These are phyloP conservation scores for Noctua pronuba DNA, from an alignment of 2,888 invertebrate genomes.

Conservation along the genomic window DNA sequence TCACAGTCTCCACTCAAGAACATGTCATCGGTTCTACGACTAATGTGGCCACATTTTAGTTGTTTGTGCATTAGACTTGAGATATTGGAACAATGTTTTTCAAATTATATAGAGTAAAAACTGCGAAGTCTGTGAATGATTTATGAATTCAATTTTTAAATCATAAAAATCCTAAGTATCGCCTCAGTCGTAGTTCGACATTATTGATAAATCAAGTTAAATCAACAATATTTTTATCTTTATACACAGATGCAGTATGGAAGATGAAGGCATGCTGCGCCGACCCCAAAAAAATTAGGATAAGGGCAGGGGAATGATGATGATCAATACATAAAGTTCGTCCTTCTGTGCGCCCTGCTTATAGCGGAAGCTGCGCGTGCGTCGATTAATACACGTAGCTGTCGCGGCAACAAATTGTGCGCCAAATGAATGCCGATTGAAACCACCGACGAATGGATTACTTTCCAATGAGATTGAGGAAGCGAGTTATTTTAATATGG, in stretches of 20 bases:
- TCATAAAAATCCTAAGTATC: neutral
- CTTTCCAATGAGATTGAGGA: conserved; percentile 44
- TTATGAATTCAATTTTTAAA: too few relatives aligned
- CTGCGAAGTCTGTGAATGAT: too few relatives aligned
- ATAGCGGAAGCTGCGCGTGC: conserved; percentile 54
- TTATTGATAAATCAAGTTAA: neutral
- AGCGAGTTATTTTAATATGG: conserved; percentile 9
- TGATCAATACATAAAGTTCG: neutral
- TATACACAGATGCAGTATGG: neutral
- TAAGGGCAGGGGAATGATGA: neutral
- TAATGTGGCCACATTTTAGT: too few relatives aligned
- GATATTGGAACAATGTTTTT: too few relatives aligned
- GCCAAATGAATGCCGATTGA: conserved; percentile 75
- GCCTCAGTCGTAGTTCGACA: too few relatives aligned
- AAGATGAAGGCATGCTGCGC: neutral
- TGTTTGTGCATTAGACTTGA: too few relatives aligned
- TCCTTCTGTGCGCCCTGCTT: conserved; percentile 2
- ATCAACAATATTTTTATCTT: neutral
- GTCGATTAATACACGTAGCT: conserved; percentile 65
- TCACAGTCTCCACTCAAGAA: too few relatives aligned
- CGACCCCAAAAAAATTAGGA: neutral
- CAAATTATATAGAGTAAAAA: too few relatives aligned
- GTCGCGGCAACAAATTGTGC: conserved; percentile 77
- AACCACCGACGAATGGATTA: conserved; percentile 59
- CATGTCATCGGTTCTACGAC: too few relatives aligned